Evolutionary conservation across 1,140 invertebrate species (phyloP).

Genomic region (Drosophila miranda): DNA sequence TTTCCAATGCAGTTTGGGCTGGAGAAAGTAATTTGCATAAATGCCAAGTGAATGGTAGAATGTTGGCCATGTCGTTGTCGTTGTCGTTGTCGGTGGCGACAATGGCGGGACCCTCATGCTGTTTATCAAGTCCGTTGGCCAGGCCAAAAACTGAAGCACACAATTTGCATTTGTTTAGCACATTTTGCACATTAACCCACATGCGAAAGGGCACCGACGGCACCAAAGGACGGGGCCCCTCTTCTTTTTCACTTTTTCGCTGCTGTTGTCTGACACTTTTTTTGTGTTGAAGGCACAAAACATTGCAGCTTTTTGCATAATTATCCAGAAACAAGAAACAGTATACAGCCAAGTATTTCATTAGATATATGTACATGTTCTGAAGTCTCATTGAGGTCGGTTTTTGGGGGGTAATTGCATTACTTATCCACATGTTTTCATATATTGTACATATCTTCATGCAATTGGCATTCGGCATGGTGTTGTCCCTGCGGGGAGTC

Average conservation of each 20-base stretch:
- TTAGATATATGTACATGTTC: neutral
- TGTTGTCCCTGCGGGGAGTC: too few relatives aligned
- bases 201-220: slow-evolving; percentile 35
- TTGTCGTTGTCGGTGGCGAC: neutral
- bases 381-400: slow-evolving; percentile 35
- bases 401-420: slow-evolving; percentile 29
- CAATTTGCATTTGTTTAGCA: slow-evolving; percentile 66
- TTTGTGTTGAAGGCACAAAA: slow-evolving; percentile 54
- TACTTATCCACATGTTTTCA: slow-evolving; percentile 3
- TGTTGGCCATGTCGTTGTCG: slow-evolving; percentile 11
- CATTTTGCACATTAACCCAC: slow-evolving; percentile 77
- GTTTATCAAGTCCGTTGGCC: slow-evolving; percentile 19
- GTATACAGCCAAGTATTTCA: neutral
- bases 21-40: slow-evolving; percentile 66
- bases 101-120: neutral
- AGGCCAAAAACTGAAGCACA: slow-evolving; percentile 24
- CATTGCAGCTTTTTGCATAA: slow-evolving; percentile 72
- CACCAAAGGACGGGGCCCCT: slow-evolving; percentile 7
- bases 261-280: slow-evolving; percentile 48
- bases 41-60: slow-evolving; percentile 44
- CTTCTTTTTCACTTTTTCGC: slow-evolving; percentile 32
- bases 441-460: neutral
- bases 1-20: slow-evolving; percentile 74
- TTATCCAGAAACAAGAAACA: slow-evolving; percentile 50
- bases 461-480: slow-evolving; percentile 9